These are phyloP conservation scores for Excalfactoria chinensis DNA, from an alignment of 2,113 vertebrate species.

Conservation along the genomic window DNA sequence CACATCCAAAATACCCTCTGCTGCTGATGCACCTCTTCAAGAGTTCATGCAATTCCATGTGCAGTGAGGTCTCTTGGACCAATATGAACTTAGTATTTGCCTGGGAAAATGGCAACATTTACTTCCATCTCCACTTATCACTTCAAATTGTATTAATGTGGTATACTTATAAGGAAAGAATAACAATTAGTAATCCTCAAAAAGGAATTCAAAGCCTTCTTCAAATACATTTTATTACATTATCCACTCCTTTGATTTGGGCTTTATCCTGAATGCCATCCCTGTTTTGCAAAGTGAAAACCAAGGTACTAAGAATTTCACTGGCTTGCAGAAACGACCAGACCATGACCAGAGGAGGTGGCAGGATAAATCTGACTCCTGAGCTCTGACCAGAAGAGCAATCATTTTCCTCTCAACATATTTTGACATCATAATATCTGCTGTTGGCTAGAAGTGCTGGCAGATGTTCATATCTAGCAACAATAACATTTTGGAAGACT, in stretches of 20 bases:
- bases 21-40: not conserved
- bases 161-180: not conserved
- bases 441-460: conserved; percentile 37
- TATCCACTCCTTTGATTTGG: not conserved
- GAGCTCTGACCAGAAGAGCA: conserved; percentile 33
- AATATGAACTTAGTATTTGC: not conserved
- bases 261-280: not conserved
- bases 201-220: not conserved
- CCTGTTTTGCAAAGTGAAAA: not conserved
- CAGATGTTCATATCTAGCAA: conserved; percentile 28
- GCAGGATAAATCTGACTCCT: not conserved
- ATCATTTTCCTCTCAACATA: conserved; percentile 14
- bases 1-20: not conserved
- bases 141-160: not conserved
- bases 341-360: not conserved
- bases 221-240: not conserved
- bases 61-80: not conserved
- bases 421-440: conserved; percentile 41
- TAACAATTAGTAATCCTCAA: not conserved
- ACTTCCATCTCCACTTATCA: not conserved
- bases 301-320: not conserved
- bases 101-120: not conserved
- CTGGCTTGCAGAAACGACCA: not conserved
- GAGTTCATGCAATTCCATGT: not conserved
- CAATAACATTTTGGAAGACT: conserved; percentile 37